Base-by-base conservation (phyloP, 1,140 invertebrate genomes). In the Hylyphantes graminicola region DNA sequence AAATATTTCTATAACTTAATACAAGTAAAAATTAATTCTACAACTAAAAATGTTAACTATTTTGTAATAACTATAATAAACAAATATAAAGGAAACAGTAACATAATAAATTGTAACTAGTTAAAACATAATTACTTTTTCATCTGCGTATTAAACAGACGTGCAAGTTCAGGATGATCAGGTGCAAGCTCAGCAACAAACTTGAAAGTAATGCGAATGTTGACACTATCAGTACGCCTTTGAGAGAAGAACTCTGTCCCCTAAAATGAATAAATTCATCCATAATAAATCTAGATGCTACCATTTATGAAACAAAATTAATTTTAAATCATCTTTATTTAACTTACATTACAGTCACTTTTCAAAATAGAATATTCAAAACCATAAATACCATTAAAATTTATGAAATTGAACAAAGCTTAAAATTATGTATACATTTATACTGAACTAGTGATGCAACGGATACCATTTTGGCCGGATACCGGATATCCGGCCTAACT, bases 81-180 rank as follows among this genome's bases (percentile, higher is more conserved):
- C 3, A 19, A 65, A 19, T 9, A 59, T 61, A 61, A 2, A 9
- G 5, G 5, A 12, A 59, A 59, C 57, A 59, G 57, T 35, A 35
- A 35, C 35, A 35, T 35, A 35, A 35, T 35, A 35, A 2, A 35
- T 35, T 35, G 5, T 35, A 35, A 35, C 35, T 35, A 35, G 35
- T 35, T 35, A 1, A 35, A 35, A 35, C 3, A 2, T 59, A 59
- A 59, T 59, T 85, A 79, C 84, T 51, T 74, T 54, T 81, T 57
- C 75, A 82, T 84, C 21, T 86, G 85, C 17, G 85, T 85, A 65
- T 86, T 86, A n/a, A 80, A 84, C 12, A 86, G 64, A 48, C 78
- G n/a, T n/a, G 21, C 35, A 12, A 86, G 15, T 70, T 86, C 85
- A 59, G 85, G 85, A 50, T 86, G 85, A 51, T 21, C 50, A 7